Conservation (phyloP, 1,140 invertebrate genomes). For the Bombus consobrinus region DNA sequence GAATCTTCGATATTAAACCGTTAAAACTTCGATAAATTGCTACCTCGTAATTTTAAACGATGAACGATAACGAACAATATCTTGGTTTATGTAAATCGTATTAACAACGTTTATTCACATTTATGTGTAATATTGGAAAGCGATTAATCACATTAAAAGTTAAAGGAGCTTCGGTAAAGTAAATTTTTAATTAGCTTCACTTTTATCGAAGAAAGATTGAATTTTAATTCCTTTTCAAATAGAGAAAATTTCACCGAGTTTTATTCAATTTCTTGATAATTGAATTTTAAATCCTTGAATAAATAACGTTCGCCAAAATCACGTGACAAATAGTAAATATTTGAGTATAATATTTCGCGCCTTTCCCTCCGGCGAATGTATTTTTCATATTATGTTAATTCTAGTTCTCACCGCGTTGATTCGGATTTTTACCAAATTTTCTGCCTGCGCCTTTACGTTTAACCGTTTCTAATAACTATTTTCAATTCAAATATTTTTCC, state of each 20-base stretch:
- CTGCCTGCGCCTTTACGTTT: not conserved
- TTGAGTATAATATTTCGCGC: not conserved
- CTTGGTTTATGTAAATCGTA: not conserved
- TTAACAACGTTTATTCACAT: not conserved
- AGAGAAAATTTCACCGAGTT: not conserved
- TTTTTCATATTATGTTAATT: constrained; percentile 20
- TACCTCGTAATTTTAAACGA: not conserved
- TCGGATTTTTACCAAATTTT: not conserved
- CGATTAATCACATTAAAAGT: not conserved
- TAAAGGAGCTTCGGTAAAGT: not conserved
- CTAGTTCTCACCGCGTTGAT: not conserved
- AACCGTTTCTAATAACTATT: not conserved
- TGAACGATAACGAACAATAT: not conserved
- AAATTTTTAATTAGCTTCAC: not conserved
- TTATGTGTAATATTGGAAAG: not conserved
- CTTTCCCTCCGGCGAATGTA: not conserved
- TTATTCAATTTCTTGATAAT: not conserved
- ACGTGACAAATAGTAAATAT: not conserved
- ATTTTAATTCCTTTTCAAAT: not conserved
- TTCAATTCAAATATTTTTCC: not conserved
- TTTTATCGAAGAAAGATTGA: not conserved
- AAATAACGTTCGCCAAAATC: not conserved
- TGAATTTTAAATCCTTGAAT: constrained; percentile 3
- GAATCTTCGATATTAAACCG: not conserved
- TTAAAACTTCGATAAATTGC: not conserved